Evolutionary conservation across 2,888 invertebrate species (phyloP).

Genomic region (Odiellus spinosus): DNA sequence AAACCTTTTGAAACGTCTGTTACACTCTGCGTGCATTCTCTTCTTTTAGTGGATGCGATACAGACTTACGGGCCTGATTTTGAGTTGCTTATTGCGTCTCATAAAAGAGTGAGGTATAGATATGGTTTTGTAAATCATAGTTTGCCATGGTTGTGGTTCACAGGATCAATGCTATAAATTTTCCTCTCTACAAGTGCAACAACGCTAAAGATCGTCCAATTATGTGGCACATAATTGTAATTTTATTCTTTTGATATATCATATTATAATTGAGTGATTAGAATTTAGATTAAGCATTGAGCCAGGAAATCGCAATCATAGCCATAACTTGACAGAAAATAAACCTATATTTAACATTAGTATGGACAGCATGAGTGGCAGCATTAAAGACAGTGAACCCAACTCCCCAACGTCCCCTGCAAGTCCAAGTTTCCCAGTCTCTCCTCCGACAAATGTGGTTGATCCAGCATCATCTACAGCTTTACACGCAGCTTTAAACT

Average conservation of each 20-base stretch:
- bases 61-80: conserved; percentile 92
- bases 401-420: conserved; percentile 62
- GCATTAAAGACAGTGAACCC: conserved; percentile 77
- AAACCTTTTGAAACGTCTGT: conserved; percentile 56
- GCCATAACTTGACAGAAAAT: too few species aligned
- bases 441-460: conserved; percentile 4
- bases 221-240: too few species aligned
- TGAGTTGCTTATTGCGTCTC: conserved; percentile 82
- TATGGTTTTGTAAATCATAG: conserved; percentile 22
- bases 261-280: too few species aligned
- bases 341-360: too few species aligned
- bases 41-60: conserved; percentile 81
- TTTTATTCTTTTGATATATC: too few species aligned
- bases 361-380: conserved; percentile 86
- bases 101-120: conserved; percentile 83
- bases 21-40: conserved; percentile 74
- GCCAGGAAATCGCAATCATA: too few species aligned
- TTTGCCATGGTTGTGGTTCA: too few species aligned
- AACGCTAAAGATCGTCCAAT: too few species aligned
- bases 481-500: conserved; percentile 9
- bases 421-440: conserved; percentile 36
- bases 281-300: too few species aligned
- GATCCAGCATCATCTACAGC: conserved; percentile 8
- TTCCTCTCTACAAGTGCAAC: too few species aligned
- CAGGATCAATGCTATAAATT: too few species aligned